Base-by-base conservation (phyloP, 1,140 invertebrate genomes). In the Agraylea sexmaculata region DNA sequence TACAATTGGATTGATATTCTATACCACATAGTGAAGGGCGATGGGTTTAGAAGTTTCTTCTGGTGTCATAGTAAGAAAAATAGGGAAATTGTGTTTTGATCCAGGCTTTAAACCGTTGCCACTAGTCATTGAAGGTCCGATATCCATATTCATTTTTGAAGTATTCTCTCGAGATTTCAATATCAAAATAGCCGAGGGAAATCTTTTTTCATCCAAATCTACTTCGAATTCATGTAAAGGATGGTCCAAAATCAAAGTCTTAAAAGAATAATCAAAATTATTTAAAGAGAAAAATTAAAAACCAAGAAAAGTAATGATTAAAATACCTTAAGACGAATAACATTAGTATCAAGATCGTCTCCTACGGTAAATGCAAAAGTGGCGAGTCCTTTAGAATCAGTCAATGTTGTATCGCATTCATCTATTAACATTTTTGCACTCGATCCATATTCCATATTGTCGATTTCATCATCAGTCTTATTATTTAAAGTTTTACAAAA, bases 11-110 rank as follows among this genome's bases (percentile, higher is more conserved):
- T n/a, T n/a, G 19, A 18, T 18, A 20, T 12, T 35, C 19, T 37
- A 34, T 34, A 50, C 48, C 15, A 37, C 37, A 38, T 50, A 47
- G 28, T 50, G 48, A 1, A 50, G 18, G 1, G 45, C 44, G 19
- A 50, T 35, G n/a, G 40, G 41, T 17, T 20, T 32, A 2, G 44
- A 36, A 4, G 21, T 11, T 27, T 43, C 17, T 11, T 37, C 40
- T 1, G 33, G 23, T 4, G 22, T 19, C 10, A 46, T 17, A 8
- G 37, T 46, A 5, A 50, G 15, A 17, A 44, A 47, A 19, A 50
- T 28, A 6, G 48, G 48, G 19, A 50, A 46, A 25, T 19, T 42
- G 17, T 44, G 32, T 38, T 33, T 34, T 12, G 35, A 20, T 16
- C 45, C 48, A 7, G 19, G 33, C n/a, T 29, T 30, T n/a, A 44